phyloP scores from a whole-genome alignment of 2,113 vertebrate genomes.

The Oryzias celebensis region DNA sequence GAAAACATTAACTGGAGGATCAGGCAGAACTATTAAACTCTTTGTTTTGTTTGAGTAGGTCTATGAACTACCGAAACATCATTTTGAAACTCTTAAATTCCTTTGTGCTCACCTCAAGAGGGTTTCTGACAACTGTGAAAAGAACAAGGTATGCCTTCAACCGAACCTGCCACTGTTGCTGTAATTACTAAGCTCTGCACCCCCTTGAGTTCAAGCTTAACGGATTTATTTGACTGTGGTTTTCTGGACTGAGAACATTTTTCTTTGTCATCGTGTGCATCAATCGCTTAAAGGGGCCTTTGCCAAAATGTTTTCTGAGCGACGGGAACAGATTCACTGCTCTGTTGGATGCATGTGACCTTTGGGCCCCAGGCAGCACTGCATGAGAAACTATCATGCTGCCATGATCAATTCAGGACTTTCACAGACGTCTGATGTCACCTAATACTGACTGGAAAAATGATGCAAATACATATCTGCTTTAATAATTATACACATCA shows the following conservation, averaged over 20 bases:
- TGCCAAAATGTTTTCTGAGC: too few relatives aligned
- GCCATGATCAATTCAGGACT: neutral
- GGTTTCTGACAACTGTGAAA: conserved; percentile 96
- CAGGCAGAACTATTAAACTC: neutral
- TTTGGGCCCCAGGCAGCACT: neutral
- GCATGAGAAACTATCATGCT: neutral
- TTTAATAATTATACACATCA: too few relatives aligned
- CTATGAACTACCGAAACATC: conserved; percentile 90
- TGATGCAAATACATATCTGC: too few relatives aligned
- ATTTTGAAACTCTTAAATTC: conserved; percentile 96
- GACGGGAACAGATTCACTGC: too few relatives aligned
- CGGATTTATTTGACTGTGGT: too few relatives aligned
- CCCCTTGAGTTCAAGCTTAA: too few relatives aligned
- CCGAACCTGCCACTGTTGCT: too few relatives aligned
- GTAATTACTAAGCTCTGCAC: too few relatives aligned
- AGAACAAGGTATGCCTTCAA: conserved; percentile 87
- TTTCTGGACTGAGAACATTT: too few relatives aligned
- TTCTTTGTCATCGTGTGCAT: too few relatives aligned
- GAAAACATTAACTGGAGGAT: neutral
- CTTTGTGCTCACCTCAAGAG: conserved; percentile 94
- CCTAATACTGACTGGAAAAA: neutral
- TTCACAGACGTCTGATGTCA: neutral
- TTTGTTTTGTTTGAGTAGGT: conserved; percentile 75
- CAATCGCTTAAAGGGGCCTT: too few relatives aligned
- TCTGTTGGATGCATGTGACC: neutral